phyloP scores from a whole-genome alignment of 2,113 vertebrate genomes.

The Merops nubicus region DNA sequence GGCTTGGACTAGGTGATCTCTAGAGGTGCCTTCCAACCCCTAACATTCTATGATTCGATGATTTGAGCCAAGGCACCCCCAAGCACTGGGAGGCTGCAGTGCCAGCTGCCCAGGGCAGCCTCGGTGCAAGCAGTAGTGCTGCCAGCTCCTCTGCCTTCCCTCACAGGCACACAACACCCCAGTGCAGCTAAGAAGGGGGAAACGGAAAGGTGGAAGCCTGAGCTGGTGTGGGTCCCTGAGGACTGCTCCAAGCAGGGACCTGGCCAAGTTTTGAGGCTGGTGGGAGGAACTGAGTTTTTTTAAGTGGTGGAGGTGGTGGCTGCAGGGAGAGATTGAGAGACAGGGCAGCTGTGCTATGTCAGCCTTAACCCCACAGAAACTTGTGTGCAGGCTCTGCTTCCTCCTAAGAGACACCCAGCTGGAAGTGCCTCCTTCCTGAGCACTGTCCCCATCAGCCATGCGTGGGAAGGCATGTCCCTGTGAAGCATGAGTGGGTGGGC shows the following conservation, averaged over 20 bases:
- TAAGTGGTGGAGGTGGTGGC: background rate
- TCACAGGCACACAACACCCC: background rate
- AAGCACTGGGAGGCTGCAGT: background rate
- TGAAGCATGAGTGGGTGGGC: background rate
- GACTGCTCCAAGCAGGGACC: background rate
- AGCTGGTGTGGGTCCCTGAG: background rate
- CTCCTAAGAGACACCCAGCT: background rate
- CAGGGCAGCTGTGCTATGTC: background rate
- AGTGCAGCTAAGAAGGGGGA: background rate
- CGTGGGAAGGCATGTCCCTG: background rate
- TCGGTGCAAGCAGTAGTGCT: background rate
- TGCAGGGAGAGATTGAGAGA: background rate
- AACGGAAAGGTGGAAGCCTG: background rate
- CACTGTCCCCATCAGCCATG: background rate
- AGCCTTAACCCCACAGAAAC: background rate
- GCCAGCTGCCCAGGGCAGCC: background rate
- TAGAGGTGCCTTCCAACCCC: too few species aligned
- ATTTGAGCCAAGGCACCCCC: background rate
- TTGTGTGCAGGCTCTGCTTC: background rate
- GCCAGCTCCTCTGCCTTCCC: background rate
- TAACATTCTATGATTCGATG: too few species aligned
- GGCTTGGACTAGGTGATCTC: too few species aligned
- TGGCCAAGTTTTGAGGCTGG: background rate
- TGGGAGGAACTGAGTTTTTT: background rate
- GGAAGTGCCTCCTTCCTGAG: background rate